Conservation (phyloP, 2,113 vertebrate genomes). For the Dicrurus megarhynchus region DNA sequence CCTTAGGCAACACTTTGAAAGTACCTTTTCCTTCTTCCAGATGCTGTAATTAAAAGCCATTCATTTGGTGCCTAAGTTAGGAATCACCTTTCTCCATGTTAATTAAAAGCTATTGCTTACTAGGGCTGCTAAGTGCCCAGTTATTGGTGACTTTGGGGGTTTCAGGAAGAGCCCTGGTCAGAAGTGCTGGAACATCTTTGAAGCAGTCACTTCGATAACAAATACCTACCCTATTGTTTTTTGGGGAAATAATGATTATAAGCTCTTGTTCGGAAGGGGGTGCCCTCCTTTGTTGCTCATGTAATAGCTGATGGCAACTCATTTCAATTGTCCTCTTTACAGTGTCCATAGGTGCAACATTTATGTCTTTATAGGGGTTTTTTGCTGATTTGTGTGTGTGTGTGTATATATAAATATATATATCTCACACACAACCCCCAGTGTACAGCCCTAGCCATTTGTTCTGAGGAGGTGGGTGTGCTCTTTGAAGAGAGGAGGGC, state of each 20-base stretch:
- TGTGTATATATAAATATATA: rapidly evolving
- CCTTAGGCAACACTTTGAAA: background rate
- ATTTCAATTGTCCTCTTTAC: background rate
- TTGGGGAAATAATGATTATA: background rate
- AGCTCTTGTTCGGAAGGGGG: background rate
- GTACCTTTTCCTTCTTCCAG: background rate
- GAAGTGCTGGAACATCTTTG: background rate
- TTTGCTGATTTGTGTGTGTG: background rate
- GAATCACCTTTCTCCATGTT: background rate
- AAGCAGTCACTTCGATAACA: background rate
- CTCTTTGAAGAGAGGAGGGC: background rate
- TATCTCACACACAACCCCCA: background rate
- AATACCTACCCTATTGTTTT: background rate
- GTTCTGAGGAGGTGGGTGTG: background rate
- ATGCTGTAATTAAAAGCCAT: background rate
- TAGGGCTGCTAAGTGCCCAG: background rate
- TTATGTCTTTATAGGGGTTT: background rate
- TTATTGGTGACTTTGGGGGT: background rate
- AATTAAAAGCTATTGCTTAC: background rate
- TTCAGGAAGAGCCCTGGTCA: background rate
- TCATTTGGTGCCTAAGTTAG: background rate
- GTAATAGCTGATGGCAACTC: background rate
- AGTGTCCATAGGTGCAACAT: background rate
- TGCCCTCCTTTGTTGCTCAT: background rate
- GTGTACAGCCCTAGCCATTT: background rate